Conservation (phyloP, 2,797 vertebrate genomes). For the Hemitrygon akajei region DNA sequence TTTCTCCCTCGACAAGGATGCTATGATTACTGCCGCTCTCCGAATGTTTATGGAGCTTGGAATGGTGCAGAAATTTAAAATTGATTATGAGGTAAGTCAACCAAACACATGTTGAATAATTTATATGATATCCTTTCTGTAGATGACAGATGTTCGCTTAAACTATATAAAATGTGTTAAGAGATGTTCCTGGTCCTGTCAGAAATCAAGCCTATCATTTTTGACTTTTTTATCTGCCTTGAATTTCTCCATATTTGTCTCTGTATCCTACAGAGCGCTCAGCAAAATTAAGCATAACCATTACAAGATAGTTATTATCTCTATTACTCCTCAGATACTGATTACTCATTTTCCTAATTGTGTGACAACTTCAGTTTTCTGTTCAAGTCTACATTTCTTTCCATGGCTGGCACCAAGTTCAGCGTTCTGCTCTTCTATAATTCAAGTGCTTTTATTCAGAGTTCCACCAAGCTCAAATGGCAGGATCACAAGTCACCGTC, state of each 20-base stretch:
- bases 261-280: too few species aligned
- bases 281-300: too few species aligned
- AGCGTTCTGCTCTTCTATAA: not conserved
- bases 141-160: not conserved
- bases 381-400: not conserved
- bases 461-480: not conserved
- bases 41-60: conserved; percentile 98
- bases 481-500: not conserved
- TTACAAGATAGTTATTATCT: too few species aligned
- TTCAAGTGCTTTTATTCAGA: not conserved
- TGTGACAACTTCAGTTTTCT: too few species aligned
- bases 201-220: not conserved
- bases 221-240: not conserved
- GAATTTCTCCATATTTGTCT: too few species aligned
- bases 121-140: not conserved
- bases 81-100: conserved; percentile 87
- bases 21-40: conserved; percentile 92
- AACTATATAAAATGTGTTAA: not conserved
- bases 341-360: too few species aligned
- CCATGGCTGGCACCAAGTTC: not conserved
- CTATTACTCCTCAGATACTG: too few species aligned
- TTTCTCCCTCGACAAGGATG: conserved; percentile 91
- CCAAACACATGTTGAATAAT: conserved; percentile 21
- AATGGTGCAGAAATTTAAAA: conserved; percentile 98
- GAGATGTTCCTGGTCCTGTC: not conserved